Percentiles rank a stretch among this genome's conserved stretches.
These are phyloP conservation scores for Bombus sylvicola DNA, from an alignment of 1,140 invertebrate species.

Conservation along the genomic window DNA sequence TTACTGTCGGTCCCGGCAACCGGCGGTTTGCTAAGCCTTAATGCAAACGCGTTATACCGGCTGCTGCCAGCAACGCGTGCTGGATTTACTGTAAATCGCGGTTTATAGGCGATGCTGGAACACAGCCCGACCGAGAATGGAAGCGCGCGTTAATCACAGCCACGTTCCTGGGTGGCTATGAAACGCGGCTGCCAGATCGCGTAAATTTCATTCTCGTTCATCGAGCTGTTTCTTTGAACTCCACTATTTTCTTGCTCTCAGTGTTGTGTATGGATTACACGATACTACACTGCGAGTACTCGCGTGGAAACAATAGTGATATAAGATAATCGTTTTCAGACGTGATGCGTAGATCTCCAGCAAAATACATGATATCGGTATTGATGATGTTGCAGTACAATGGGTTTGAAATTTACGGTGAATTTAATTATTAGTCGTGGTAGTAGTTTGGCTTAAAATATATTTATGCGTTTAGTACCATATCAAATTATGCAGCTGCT, in stretches of 20 bases:
- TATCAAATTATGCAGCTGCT: neutral
- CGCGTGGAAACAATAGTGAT: neutral
- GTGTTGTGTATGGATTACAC: neutral
- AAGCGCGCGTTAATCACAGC: conserved; percentile 52
- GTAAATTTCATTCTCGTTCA: conserved; percentile 45
- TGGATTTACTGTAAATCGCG: conserved; percentile 61
- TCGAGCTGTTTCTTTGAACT: neutral
- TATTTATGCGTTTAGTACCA: too few species aligned
- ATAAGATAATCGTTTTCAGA: neutral
- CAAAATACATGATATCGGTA: neutral
- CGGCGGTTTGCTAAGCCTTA: conserved; percentile 36
- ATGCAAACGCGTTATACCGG: conserved; percentile 43
- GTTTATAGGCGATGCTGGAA: conserved; percentile 56
- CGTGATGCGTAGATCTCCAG: neutral
- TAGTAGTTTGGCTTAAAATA: too few species aligned
- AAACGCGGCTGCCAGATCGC: conserved; percentile 38
- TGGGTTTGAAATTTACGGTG: too few species aligned
- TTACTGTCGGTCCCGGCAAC: conserved; percentile 23
- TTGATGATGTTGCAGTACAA: neutral
- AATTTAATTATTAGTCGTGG: neutral
- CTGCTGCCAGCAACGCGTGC: conserved; percentile 49
- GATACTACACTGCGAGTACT: neutral
- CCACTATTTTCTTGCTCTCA: neutral
- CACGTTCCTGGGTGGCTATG: conserved; percentile 38
- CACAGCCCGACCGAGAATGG: conserved; percentile 48